A percentile compares a stretch with the other conserved stretches of the same genome.
These are phyloP conservation scores for Microtus montanus DNA, from an alignment of 2,113 vertebrate genomes.

Conservation along the genomic window DNA sequence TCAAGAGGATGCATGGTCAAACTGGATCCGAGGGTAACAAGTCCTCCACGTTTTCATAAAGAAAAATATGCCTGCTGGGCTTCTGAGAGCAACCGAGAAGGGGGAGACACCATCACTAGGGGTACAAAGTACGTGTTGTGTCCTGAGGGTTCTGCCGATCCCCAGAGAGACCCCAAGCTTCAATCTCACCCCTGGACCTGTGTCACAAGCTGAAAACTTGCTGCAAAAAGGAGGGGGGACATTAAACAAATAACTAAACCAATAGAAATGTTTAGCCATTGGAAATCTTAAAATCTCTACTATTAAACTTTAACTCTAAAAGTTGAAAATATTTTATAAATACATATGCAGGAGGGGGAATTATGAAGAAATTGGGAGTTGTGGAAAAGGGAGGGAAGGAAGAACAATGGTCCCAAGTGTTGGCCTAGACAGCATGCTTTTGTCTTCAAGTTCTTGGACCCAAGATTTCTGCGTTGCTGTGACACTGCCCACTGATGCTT, in stretches of 20 bases:
- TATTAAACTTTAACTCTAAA: neutral
- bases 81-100: neutral
- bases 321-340: neutral
- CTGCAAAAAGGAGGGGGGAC: neutral
- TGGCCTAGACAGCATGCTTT: rapidly evolving
- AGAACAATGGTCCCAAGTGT: neutral
- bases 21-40: neutral
- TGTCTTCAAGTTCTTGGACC: neutral
- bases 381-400: neutral
- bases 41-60: neutral
- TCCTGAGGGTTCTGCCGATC: too few relatives aligned
- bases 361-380: neutral
- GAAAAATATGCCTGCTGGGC: neutral
- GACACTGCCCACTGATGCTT: neutral
- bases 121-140: neutral
- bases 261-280: neutral
- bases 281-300: neutral
- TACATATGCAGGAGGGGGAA: neutral
- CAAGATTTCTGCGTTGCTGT: neutral
- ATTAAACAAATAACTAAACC: neutral
- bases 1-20: neutral
- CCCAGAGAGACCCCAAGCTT: neutral
- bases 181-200: neutral
- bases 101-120: rapidly evolving
- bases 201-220: neutral